Base-by-base conservation (phyloP, 2,113 vertebrate genomes). In the Aspiorhynchus laticeps region DNA sequence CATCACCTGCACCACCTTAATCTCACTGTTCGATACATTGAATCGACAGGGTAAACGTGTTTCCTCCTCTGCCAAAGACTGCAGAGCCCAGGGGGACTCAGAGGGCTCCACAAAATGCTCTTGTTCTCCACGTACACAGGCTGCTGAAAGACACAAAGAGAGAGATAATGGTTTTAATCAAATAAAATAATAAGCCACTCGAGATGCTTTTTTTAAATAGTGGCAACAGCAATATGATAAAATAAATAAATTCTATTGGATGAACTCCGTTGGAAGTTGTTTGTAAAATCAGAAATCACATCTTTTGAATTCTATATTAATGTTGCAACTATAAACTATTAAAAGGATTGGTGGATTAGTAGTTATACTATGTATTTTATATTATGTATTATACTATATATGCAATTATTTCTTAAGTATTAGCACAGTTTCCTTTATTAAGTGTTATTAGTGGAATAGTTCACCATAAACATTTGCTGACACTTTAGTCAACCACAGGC, bases 1-100 rank as follows among this genome's bases (percentile, higher is more conserved):
- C 33, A 87, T 92, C 85, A 95, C 92, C 88, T 95, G 95, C 80
- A 95, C 90, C 77, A 94, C 87, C 77, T n/a, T 33, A 48, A 85
- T 7, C 0, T 51, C 17, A 0, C 0, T 67, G 1, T 48, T 7
- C 1, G 87, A 63, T 2, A 79, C 82, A 65, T 86, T 1, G 56
- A 91, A 94, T 63, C 0, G 87, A 67, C 95, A 95, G 36, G 94
- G 93, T 76, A 95, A 91, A 24, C 86, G 36, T 0, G 93, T 93
- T 12, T 91, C 51, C 31, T 85, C 48, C 31, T 95, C 95, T 0
- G 91, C 91, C 87, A 91, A 2, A 36, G 93, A 88, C 38, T 7
- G 80, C 21, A 94, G 26, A 65, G 74, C 6, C 19, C 73, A 7
- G 0, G 67, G 15, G 33, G 43, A 43, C 41, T 51, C 19, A 31